phyloP scores from a whole-genome alignment of 2,888 invertebrate species.

The Parnassius mnemosyne region DNA sequence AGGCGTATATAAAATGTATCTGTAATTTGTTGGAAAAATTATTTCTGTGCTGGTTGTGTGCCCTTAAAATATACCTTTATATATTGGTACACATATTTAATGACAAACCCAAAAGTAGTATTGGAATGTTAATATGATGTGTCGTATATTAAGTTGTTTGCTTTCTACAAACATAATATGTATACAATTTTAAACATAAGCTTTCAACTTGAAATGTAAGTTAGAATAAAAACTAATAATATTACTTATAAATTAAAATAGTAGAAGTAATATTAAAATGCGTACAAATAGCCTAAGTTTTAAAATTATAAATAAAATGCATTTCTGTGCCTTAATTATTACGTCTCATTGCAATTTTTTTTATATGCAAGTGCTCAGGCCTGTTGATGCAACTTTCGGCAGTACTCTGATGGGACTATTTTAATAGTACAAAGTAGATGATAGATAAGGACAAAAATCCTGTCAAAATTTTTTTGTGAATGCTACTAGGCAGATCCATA shows the following conservation, averaged over 20 bases:
- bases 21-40: neutral
- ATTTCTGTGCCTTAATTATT: conserved; percentile 22
- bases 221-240: neutral
- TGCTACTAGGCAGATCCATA: no score
- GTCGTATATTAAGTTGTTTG: no score
- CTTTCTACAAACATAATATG: no score
- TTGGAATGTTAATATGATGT: no score
- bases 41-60: neutral
- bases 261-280: neutral
- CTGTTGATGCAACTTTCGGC: no score
- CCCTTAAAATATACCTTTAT: neutral
- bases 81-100: neutral
- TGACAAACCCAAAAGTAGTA: no score
- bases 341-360: neutral
- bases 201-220: neutral
- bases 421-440: no score
- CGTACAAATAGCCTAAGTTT: conserved; percentile 8
- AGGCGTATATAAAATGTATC: no score
- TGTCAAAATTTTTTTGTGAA: no score
- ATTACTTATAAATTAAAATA: neutral
- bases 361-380: no score
- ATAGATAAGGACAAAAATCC: no score
- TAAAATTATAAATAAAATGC: conserved; percentile 8
- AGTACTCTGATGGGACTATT: no score
- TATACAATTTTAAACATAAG: neutral